phyloP scores from a whole-genome alignment of 2,113 vertebrate species.

The Cyphomyrus discorhynchus region DNA sequence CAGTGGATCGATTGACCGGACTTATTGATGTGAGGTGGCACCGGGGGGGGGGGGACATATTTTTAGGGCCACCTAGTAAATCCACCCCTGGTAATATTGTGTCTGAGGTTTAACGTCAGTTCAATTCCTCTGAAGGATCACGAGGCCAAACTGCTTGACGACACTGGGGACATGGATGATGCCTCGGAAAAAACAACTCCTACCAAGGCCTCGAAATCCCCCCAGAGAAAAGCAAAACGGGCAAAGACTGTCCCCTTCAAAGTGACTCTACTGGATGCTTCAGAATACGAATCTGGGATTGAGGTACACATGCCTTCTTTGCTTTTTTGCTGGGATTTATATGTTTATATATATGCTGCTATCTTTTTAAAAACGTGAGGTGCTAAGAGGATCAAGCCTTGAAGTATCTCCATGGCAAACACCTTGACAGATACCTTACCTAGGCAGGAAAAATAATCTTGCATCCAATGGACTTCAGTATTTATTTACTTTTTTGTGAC shows the following conservation, averaged over 20 bases:
- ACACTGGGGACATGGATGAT: slow-evolving; percentile 77
- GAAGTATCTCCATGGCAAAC: background rate
- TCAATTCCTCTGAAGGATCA: slow-evolving; percentile 27
- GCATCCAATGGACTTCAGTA: background rate
- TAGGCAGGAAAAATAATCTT: background rate
- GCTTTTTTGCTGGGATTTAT: background rate
- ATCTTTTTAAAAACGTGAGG: background rate
- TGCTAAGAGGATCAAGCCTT: background rate
- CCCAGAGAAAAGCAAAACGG: slow-evolving; percentile 83
- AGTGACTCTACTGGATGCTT: slow-evolving; percentile 83
- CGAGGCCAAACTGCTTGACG: slow-evolving; percentile 59
- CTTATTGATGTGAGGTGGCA: background rate
- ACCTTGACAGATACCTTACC: background rate
- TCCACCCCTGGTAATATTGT: background rate
- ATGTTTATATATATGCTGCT: background rate
- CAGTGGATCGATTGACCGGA: background rate
- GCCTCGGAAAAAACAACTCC: slow-evolving; percentile 89
- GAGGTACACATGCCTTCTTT: slow-evolving; percentile 65
- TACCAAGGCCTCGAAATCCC: slow-evolving; percentile 90
- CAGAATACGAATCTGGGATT: slow-evolving; percentile 81
- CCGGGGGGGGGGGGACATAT: background rate
- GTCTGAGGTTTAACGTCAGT: background rate
- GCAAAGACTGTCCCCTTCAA: slow-evolving; percentile 83
- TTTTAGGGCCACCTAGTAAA: background rate
- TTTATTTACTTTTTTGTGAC: background rate